Evolutionary conservation across 2,113 vertebrate genomes (phyloP).

Genomic region (Grallaria varia): DNA sequence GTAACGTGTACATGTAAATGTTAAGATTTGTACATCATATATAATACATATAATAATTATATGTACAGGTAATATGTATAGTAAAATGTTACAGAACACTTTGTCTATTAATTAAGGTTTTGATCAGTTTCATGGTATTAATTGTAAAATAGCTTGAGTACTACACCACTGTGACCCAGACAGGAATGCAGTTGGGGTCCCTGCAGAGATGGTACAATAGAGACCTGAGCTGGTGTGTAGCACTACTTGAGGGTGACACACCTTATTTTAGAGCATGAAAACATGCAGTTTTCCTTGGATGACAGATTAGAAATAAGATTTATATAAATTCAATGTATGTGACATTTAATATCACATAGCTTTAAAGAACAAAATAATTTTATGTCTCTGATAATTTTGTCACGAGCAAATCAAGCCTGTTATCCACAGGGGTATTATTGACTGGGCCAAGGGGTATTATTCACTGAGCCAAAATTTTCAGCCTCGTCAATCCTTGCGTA

Average conservation of each 20-base stretch:
- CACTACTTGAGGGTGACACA: background rate
- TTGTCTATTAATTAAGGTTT: background rate
- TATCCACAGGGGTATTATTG: background rate
- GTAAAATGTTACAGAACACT: background rate
- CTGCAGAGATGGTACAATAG: rapidly evolving
- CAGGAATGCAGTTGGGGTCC: background rate
- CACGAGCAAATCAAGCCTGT: background rate
- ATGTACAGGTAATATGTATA: background rate
- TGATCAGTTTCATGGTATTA: background rate
- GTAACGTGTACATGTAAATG: background rate
- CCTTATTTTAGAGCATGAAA: background rate
- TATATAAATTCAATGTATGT: background rate
- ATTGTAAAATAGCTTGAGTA: background rate
- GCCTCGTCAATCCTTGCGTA: background rate
- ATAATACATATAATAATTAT: background rate
- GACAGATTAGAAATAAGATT: background rate
- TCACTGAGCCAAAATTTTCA: background rate
- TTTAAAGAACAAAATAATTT: background rate
- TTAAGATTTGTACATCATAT: background rate
- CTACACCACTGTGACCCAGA: background rate
- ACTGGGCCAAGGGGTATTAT: background rate
- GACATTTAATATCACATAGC: background rate
- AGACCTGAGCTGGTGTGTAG: background rate
- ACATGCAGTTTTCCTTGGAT: background rate
- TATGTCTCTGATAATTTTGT: background rate